phyloP scores from a whole-genome alignment of 1,140 invertebrate species.

The Hylyphantes graminicola region DNA sequence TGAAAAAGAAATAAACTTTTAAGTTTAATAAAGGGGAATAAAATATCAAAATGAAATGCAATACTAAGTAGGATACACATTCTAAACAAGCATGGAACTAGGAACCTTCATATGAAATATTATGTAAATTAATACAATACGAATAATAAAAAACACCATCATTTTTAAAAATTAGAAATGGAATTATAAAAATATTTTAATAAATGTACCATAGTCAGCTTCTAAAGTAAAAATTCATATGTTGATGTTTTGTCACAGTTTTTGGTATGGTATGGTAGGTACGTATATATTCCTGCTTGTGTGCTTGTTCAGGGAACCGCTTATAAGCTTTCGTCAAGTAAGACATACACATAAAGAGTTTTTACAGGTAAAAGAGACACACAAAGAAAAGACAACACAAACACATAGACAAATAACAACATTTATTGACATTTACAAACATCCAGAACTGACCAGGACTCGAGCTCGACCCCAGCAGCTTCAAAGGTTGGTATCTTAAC shows the following conservation, averaged over 20 bases:
- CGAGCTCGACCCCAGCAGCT: too few relatives aligned
- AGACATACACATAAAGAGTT: too few relatives aligned
- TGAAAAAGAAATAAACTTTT: constrained; percentile 71
- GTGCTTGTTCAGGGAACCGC: too few relatives aligned
- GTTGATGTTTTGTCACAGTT: background rate
- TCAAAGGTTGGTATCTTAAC: too few relatives aligned
- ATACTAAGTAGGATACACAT: background rate
- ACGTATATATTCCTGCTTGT: too few relatives aligned
- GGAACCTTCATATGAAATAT: constrained; percentile 28
- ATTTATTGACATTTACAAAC: too few relatives aligned
- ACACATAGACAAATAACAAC: too few relatives aligned
- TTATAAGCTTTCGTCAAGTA: too few relatives aligned
- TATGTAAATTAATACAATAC: constrained; percentile 25
- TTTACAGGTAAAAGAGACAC: too few relatives aligned
- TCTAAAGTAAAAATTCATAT: background rate
- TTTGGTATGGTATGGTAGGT: too few relatives aligned
- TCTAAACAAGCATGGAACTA: background rate
- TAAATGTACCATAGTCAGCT: background rate
- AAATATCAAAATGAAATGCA: background rate
- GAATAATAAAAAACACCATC: constrained; percentile 4
- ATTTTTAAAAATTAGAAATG: constrained; percentile 1
- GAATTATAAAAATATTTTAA: background rate
- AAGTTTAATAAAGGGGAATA: background rate
- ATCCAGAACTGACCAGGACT: too few relatives aligned
- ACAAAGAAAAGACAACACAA: too few relatives aligned